Conservation (phyloP, 2,113 vertebrate species). For the Vulpes lagopus region DNA sequence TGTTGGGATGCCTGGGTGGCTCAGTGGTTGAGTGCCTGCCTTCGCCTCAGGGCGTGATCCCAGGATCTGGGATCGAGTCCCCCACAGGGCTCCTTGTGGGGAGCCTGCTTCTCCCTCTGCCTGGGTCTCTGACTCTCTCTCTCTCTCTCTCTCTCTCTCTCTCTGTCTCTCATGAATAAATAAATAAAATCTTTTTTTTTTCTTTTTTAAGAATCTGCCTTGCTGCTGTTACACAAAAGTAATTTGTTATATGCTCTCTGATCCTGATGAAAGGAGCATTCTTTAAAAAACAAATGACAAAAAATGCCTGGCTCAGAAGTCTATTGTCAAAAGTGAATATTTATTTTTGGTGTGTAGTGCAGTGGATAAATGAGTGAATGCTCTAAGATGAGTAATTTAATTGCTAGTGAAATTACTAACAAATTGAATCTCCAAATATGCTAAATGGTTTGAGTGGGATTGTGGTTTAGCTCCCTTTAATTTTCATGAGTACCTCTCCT, state of each 20-base stretch:
- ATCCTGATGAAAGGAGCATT: not conserved
- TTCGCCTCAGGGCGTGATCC: too few relatives aligned
- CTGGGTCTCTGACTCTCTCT: too few relatives aligned
- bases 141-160: too few relatives aligned
- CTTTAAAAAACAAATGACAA: not conserved
- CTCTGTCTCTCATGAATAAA: too few relatives aligned
- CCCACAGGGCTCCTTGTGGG: too few relatives aligned
- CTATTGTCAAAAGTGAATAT: not conserved
- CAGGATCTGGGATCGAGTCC: too few relatives aligned
- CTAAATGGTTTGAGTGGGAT: not conserved
- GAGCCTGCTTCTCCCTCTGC: too few relatives aligned
- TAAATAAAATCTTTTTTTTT: too few relatives aligned
- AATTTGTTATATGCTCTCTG: not conserved
- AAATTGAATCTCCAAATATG: not conserved
- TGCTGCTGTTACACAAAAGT: not conserved
- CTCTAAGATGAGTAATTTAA: not conserved
- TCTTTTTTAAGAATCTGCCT: not conserved
- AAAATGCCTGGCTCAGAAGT: not conserved
- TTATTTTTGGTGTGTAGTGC: not conserved
- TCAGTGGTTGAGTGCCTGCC: too few relatives aligned
- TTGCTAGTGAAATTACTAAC: not conserved
- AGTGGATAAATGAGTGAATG: not conserved
- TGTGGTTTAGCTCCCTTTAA: not conserved
- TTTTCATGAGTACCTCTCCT: not conserved
- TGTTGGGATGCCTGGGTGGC: not conserved